Conservation (phyloP, 2,113 vertebrate species). For the Sprattus sprattus region DNA sequence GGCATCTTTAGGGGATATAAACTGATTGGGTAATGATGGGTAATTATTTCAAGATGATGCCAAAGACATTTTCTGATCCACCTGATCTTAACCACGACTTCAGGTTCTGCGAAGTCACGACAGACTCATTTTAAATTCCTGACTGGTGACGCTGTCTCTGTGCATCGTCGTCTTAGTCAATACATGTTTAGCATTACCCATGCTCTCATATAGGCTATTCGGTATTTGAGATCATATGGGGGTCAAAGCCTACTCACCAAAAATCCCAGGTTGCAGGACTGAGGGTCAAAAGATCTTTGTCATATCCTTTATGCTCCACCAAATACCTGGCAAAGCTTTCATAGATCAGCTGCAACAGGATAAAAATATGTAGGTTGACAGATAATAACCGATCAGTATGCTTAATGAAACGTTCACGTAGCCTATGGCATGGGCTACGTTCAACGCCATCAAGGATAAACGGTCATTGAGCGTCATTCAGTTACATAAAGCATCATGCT, state of each 20-base stretch:
- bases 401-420: background rate
- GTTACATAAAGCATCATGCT: background rate
- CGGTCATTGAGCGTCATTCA: background rate
- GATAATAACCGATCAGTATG: background rate
- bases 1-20: background rate
- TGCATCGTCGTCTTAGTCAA: background rate
- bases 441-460: background rate
- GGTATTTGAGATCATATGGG: background rate
- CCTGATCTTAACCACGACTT: background rate
- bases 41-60: no score
- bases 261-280: constrained; percentile 87
- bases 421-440: no score
- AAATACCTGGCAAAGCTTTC: constrained; percentile 89
- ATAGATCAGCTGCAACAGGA: constrained; percentile 84
- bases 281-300: constrained; percentile 81
- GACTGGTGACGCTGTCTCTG: background rate
- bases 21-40: no score
- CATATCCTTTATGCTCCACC: constrained; percentile 86
- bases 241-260: constrained; percentile 76
- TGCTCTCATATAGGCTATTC: background rate
- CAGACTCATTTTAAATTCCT: background rate
- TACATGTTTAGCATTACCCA: background rate
- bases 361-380: constrained; percentile 21
- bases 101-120: constrained; percentile 3
- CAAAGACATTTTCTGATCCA: background rate